Conservation (phyloP, 2,797 vertebrate genomes). For the Pseudocheirus occidentalis region DNA sequence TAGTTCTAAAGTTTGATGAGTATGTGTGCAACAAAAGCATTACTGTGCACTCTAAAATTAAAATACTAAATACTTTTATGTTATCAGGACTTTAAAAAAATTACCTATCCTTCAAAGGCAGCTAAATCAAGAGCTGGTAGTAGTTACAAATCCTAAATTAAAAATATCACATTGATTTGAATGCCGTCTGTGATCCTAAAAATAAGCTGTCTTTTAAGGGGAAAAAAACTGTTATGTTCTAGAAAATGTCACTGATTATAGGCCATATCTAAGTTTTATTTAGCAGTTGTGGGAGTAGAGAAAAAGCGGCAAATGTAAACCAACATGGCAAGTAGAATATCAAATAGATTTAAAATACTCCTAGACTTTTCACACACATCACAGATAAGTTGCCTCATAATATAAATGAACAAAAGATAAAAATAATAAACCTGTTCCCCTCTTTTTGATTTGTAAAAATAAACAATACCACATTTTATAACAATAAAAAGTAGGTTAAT, state of each 20-base stretch:
- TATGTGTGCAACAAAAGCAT: not conserved
- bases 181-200: not conserved
- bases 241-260: not conserved
- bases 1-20: not conserved
- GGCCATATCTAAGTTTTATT: not conserved
- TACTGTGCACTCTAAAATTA: not conserved
- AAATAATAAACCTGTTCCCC: not conserved
- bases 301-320: not conserved
- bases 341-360: not conserved
- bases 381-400: not conserved
- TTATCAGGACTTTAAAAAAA: not conserved
- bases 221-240: not conserved
- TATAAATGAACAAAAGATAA: not conserved
- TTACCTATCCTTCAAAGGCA: not conserved
- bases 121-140: not conserved
- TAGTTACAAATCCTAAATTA: conserved; percentile 32
- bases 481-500: conserved; percentile 12
- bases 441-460: not conserved
- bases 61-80: not conserved
- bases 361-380: not conserved
- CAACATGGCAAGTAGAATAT: not conserved
- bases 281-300: not conserved
- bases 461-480: not conserved
- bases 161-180: not conserved
- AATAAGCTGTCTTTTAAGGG: not conserved